A percentile compares a stretch with the other conserved stretches of the same genome.
Conservation (phyloP, 2,113 vertebrate genomes). For the Eptesicus fuscus region DNA sequence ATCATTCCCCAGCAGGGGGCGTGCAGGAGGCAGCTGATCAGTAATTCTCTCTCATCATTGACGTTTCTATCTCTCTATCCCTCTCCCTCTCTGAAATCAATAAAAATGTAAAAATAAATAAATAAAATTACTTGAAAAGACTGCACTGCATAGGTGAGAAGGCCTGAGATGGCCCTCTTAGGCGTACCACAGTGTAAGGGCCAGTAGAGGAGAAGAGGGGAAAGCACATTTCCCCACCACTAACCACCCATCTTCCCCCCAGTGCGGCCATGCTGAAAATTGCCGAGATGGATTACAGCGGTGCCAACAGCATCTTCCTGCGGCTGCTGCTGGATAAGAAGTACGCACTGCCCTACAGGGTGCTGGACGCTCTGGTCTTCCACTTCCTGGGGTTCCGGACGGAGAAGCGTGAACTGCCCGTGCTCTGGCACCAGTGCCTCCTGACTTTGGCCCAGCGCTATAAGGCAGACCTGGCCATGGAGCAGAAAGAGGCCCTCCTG, state of each 20-base stretch:
- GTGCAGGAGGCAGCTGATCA: too few species aligned
- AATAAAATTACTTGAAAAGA: too few species aligned
- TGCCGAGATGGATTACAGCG: slow-evolving; percentile 96
- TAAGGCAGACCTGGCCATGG: slow-evolving; percentile 93
- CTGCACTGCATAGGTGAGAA: not conserved
- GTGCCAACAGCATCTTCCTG: slow-evolving; percentile 98
- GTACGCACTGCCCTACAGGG: slow-evolving; percentile 97
- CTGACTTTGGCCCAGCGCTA: slow-evolving; percentile 95
- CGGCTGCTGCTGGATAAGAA: slow-evolving; percentile 96
- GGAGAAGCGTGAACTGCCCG: slow-evolving; percentile 90
- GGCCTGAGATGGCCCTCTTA: not conserved
- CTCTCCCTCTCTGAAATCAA: too few species aligned
- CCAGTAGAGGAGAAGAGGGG: not conserved
- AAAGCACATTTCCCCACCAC: not conserved
- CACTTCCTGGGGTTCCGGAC: slow-evolving; percentile 95
- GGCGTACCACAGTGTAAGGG: not conserved
- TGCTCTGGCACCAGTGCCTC: slow-evolving; percentile 97
- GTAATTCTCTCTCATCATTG: too few species aligned
- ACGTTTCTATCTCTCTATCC: too few species aligned
- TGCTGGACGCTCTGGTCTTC: slow-evolving; percentile 95
- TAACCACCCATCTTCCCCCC: not conserved
- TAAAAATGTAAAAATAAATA: too few species aligned
- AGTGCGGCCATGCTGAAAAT: slow-evolving; percentile 97
- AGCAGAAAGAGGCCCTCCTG: slow-evolving; percentile 92
- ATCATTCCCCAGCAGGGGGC: too few species aligned